Base-by-base conservation (phyloP, 2,888 invertebrate genomes). In the Drosophila pegasa region DNA sequence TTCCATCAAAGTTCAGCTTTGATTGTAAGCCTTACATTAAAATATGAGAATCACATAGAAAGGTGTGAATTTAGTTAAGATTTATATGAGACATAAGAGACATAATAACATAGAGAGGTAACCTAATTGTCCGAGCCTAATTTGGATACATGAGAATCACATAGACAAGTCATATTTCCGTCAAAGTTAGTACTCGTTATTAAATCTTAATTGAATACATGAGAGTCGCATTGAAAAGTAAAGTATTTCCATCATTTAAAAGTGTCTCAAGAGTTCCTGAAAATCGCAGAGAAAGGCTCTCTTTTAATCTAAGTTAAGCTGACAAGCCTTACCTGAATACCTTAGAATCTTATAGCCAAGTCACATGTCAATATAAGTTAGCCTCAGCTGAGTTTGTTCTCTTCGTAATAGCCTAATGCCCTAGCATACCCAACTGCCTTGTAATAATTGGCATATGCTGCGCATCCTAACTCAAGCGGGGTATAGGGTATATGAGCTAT, bases 401-500 rank as follows among this genome's bases (percentile, higher is more conserved):
- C 3, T 9, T 16, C 5, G 16, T 8, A 37, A 37, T 16, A 9
- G n/a, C 37, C 16, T n/a, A 37, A 14, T 16, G 9, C 20, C 20
- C 9, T 3, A 41, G n/a, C 5, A 60, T 18, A 45, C 18, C 29
- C 22, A 3, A 20, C 16, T 10, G 5, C 0, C 0, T 12, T 14
- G 12, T 7, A 2, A 43, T 9, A 12, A 9, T 7, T 16, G 1
- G 18, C 29, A 38, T 37, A 52, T 18, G 40, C 20, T 12, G 1
- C 22, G 37, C 16, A 3, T 1, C 2, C 48, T 14, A n/a, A n/a
- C 64, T 10, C 18, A 2, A 10, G 25, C 16, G 16, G 16, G 5
- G 10, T 25, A 40, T 27, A 48, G 79, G 57, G 71, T 70, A 59
- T 70, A 25, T 16, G 27, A 48, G 72, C 69, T 80, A 87, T 81